Conservation (phyloP, 2,888 invertebrate species). For the Nemotelus pantherinus region DNA sequence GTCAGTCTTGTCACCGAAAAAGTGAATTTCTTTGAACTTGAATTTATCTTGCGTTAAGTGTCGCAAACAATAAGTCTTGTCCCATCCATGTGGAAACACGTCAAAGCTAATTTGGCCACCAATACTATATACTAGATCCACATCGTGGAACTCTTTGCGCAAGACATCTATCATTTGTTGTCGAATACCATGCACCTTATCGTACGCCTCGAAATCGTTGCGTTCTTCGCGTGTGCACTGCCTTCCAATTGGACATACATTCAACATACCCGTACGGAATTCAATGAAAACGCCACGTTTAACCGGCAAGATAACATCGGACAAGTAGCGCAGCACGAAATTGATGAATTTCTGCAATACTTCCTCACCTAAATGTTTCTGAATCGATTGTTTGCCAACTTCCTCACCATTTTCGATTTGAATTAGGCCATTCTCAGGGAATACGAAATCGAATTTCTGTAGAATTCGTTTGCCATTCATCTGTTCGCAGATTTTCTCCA, state of each 20-base stretch:
- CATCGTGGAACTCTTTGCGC: constrained; percentile 76
- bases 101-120: constrained; percentile 98
- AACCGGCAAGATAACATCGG: constrained; percentile 80
- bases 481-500: constrained; percentile 87
- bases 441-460: constrained; percentile 84
- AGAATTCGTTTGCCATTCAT: constrained; percentile 76
- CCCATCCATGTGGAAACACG: constrained; percentile 92
- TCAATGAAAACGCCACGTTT: constrained; percentile 96
- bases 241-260: constrained; percentile 90
- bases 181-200: constrained; percentile 78
- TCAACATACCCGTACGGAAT: constrained; percentile 90
- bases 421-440: constrained; percentile 93
- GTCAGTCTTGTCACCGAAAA: constrained; percentile 93
- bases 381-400: constrained; percentile 73
- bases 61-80: constrained; percentile 89
- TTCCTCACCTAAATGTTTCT: constrained; percentile 81
- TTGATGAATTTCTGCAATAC: constrained; percentile 88
- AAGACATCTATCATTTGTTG: constrained; percentile 81
- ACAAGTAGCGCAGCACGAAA: constrained; percentile 83
- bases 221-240: constrained; percentile 86
- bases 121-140: constrained; percentile 82
- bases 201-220: constrained; percentile 81
- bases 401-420: constrained; percentile 78
- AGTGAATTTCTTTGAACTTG: constrained; percentile 81
- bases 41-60: constrained; percentile 66